Base-by-base conservation (phyloP, 1,140 invertebrate species). In the Leptonema lineaticorne region DNA sequence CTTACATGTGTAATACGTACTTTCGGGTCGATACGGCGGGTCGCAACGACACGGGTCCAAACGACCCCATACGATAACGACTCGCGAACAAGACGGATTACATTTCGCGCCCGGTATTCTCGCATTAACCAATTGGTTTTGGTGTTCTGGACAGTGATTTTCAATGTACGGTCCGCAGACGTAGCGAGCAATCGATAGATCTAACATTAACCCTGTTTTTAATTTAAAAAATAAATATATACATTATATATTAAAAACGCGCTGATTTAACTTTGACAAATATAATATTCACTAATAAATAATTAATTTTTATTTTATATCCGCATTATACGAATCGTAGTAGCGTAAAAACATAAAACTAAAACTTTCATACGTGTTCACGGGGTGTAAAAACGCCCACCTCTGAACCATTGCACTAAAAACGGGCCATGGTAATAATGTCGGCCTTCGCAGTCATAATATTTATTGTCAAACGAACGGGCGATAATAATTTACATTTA, bases 51-150 rank as follows among this genome's bases (percentile, higher is more conserved):
- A 20, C 37, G 37, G 37, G 37, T 41, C 37, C 11, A 41, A 14
- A 41, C 37, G 37, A 16, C 16, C n/a, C 5, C 18, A 20, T 9
- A 8, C 18, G 11, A 14, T 9, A 14, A 9, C 59, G n/a, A n/a
- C 26, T 58, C 69, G 53, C 16, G 58, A 26, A 58, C 26, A 66
- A 70, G 69, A 64, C 60, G 64, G 58, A 70, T 70, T 70, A 67
- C 59, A 58, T 67, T 67, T 63, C 48, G 58, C 57, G 57, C 41
- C 62, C 28, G 57, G 68, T 58, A 30, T 65, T 45, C 69, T 60
- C 37, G n/a, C n/a, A n/a, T n/a, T n/a, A n/a, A n/a, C n/a, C n/a
- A n/a, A n/a, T n/a, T n/a, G n/a, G n/a, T n/a, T n/a, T n/a, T n/a
- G n/a, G n/a, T n/a, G n/a, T n/a, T n/a, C n/a, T n/a, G n/a, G n/a